A percentile compares a stretch with the other conserved stretches of the same genome.
Conservation (phyloP, 2,797 vertebrate genomes). For the Xenopus petersii region DNA sequence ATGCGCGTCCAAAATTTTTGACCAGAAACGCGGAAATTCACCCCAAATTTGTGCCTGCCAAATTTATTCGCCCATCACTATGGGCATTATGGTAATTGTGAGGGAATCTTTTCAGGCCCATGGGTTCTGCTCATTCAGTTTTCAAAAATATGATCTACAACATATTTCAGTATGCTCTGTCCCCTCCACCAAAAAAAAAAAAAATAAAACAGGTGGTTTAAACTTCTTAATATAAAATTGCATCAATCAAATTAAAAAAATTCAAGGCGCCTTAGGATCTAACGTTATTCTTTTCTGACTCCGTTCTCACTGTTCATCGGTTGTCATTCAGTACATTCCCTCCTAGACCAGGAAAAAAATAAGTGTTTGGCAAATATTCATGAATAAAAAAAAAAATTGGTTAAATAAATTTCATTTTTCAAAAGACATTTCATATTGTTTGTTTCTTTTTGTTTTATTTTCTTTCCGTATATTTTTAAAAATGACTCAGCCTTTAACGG, state of each 20-base stretch:
- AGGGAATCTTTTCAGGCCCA: too few species aligned
- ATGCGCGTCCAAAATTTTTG: too few species aligned
- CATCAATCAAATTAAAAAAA: too few species aligned
- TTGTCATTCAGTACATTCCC: conserved; percentile 54
- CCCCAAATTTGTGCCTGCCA: conserved; percentile 28
- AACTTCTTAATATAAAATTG: not conserved
- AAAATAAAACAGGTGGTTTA: not conserved
- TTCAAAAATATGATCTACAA: not conserved
- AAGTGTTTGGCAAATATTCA: conserved; percentile 29
- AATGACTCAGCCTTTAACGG: too few species aligned
- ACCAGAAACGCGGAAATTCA: too few species aligned
- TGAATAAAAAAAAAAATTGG: conserved; percentile 13
- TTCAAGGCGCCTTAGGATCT: conserved; percentile 15
- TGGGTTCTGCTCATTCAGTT: too few species aligned
- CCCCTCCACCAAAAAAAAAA: too few species aligned
- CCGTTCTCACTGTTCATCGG: not conserved
- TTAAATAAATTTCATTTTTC: not conserved
- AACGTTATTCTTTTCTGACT: not conserved
- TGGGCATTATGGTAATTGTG: too few species aligned
- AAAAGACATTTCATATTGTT: not conserved
- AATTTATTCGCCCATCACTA: not conserved
- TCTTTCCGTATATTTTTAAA: not conserved
- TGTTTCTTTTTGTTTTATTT: not conserved
- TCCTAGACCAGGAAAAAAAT: conserved; percentile 51
- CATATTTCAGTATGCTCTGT: too few species aligned